A percentile compares a stretch with the other conserved stretches of the same genome.
These are phyloP conservation scores for Microctonus hyperodae DNA, from an alignment of 2,888 invertebrate species.

Conservation along the genomic window DNA sequence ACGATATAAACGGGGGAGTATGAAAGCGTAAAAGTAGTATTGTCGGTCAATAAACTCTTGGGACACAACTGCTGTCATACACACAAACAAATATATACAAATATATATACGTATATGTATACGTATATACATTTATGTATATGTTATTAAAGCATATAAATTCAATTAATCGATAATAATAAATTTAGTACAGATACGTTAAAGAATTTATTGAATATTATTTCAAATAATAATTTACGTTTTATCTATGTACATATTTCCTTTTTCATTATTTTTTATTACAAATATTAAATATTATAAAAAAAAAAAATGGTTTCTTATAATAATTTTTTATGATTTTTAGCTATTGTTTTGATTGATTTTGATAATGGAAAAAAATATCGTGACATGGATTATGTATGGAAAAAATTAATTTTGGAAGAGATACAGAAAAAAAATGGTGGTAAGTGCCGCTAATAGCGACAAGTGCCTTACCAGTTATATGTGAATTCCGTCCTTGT, in stretches of 20 bases:
- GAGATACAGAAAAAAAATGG: slow-evolving; percentile 42
- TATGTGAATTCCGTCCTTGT: slow-evolving; percentile 71
- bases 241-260: not conserved
- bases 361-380: no score
- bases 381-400: no score
- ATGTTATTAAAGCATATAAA: no score
- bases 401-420: not conserved
- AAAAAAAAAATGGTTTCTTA: no score
- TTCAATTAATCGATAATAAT: not conserved
- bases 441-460: slow-evolving; percentile 53
- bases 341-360: no score
- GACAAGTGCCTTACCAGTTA: slow-evolving; percentile 58
- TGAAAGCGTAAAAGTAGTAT: slow-evolving; percentile 52
- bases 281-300: no score
- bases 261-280: not conserved
- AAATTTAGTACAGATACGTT: not conserved
- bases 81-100: no score
- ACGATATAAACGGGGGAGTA: slow-evolving; percentile 57
- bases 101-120: not conserved
- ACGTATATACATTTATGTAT: not conserved
- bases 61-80: not conserved
- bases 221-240: no score
- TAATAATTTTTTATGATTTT: no score
- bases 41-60: not conserved
- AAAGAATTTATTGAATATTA: not conserved